Evolutionary conservation across 1,140 invertebrate genomes (phyloP), one percentile per base, ranked within the genome.

Genomic region (Scaptodrosophila lebanonensis): DNA sequence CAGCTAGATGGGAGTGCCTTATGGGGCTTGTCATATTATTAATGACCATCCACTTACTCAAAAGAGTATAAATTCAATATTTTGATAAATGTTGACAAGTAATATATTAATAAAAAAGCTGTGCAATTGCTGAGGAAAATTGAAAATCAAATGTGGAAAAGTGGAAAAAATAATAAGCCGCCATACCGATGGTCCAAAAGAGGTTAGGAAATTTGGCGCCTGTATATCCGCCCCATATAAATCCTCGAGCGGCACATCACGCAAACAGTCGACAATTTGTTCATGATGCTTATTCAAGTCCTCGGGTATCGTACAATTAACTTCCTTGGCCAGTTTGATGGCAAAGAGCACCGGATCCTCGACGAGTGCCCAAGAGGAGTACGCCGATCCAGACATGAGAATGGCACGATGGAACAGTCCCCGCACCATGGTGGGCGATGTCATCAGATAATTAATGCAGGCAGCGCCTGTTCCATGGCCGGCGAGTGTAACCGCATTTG

Each of bases 401-500:
- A 98, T 93, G 3, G 95, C 94, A 58, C 96, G 91, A 64, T 97
- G 95, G 86, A 99, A 98, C 2, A 98, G 88, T 62, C 93, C 94
- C 35, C 94, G 93, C 86, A 96, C 93, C 43, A 96, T 96, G 32
- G 95, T 95, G 0, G 96, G 95, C 15, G 96, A 97, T 33, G 97
- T 93, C 91, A 97, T 97, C 32, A 98, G 91, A 83, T 98, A 95
- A 88, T 98, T 96, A 35, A 98, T 97, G 84, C 95, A 95, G 0
- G 97, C 95, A 1, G 97, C 97, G 0, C 97, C 97, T 1, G 95
- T 95, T 1, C 96, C 97, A 73, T 98, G 96, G 0, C 97, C 97
- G 76, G 97, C 91, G 17, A 99, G 88, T 0, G 97, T 97, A 0
- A 98, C 94, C 70, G 95, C 95, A 15, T 91, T 90, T 0, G 95